Conservation (phyloP, 2,888 invertebrate species). For the Sycophila texana region DNA sequence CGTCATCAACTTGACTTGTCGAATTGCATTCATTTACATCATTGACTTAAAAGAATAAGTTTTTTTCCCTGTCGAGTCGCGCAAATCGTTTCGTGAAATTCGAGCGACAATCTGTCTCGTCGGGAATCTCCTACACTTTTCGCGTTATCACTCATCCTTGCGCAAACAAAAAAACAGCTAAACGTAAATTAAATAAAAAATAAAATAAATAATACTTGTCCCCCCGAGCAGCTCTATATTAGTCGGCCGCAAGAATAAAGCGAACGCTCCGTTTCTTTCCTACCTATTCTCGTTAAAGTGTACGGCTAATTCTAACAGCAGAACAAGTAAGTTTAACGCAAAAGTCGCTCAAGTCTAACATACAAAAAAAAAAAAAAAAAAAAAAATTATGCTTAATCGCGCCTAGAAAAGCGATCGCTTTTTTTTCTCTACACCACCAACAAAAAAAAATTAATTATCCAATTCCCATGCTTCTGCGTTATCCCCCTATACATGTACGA, state of each 20-base stretch:
- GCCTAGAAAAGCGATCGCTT: too few relatives aligned
- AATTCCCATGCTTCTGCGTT: slow-evolving; percentile 22
- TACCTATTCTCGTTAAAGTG: neutral
- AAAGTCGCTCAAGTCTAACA: neutral
- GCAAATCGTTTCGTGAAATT: slow-evolving; percentile 33
- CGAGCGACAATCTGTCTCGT: neutral
- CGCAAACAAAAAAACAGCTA: slow-evolving; percentile 11
- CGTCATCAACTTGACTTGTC: slow-evolving; percentile 32
- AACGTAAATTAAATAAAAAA: slow-evolving; percentile 25
- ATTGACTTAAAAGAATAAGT: slow-evolving; percentile 17
- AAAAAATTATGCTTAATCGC: neutral
- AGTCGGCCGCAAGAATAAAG: slow-evolving; percentile 11
- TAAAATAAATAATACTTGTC: slow-evolving; percentile 52
- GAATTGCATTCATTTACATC: slow-evolving; percentile 24
- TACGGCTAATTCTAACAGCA: slow-evolving; percentile 26
- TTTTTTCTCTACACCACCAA: neutral
- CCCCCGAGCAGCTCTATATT: slow-evolving; percentile 15
- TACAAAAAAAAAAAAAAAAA: neutral
- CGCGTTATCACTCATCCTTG: slow-evolving; percentile 28
- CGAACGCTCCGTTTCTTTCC: slow-evolving; percentile 1
- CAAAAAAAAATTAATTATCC: neutral
- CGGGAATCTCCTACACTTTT: slow-evolving; percentile 2
- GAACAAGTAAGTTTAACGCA: neutral
- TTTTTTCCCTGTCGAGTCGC: neutral
- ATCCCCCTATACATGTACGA: neutral